Evolutionary conservation across 2,113 vertebrate genomes (phyloP).

Genomic region (Nothoprocta pentlandii): DNA sequence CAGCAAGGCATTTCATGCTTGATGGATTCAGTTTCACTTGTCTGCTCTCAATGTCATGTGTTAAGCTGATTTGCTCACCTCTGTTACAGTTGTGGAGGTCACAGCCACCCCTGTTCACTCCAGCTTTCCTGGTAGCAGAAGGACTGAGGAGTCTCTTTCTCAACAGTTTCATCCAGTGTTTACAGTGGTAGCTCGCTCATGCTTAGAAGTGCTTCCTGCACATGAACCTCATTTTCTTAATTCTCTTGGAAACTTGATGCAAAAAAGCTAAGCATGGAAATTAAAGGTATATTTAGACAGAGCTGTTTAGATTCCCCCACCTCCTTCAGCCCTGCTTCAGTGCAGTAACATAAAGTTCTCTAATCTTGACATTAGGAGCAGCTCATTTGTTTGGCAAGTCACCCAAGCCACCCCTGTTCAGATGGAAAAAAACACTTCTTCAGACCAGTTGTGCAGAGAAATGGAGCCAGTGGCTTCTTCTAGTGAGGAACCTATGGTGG

Average conservation of each 20-base stretch:
- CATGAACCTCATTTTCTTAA: not conserved
- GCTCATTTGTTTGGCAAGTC: not conserved
- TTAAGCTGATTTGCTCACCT: not conserved
- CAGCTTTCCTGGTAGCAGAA: not conserved
- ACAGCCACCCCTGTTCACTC: not conserved
- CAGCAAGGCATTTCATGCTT: accelerated
- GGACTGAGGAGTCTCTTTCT: not conserved
- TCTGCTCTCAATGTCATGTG: not conserved
- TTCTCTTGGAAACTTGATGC: too few relatives aligned
- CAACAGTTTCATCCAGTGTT: accelerated
- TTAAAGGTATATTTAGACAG: not conserved
- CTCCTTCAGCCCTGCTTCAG: not conserved
- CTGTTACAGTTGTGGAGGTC: not conserved
- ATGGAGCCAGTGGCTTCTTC: too few relatives aligned
- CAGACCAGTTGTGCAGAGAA: not conserved
- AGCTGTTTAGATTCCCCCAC: accelerated
- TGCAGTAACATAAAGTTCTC: not conserved
- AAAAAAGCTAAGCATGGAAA: not conserved
- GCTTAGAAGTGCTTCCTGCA: not conserved
- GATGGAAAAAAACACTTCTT: not conserved
- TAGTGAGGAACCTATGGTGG: accelerated
- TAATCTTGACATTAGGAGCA: not conserved
- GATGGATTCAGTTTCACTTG: not conserved
- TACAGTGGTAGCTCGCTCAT: accelerated
- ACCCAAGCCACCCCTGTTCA: accelerated